phyloP scores from a whole-genome alignment of 2,797 vertebrate species.

The Falco concolor region DNA sequence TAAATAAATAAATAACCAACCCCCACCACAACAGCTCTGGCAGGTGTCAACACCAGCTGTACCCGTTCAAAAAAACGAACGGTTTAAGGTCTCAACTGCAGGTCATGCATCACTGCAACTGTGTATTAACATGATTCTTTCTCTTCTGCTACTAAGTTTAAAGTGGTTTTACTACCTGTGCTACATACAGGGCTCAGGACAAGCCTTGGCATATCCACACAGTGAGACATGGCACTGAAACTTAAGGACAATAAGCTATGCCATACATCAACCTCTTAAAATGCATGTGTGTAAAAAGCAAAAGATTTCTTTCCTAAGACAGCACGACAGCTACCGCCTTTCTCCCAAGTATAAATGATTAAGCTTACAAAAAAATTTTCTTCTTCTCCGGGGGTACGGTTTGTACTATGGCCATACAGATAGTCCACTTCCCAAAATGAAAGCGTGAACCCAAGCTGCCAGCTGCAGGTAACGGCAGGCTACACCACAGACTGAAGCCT shows the following conservation, averaged over 20 bases:
- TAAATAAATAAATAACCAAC: not conserved
- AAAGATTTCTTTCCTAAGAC: not conserved
- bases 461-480: not conserved
- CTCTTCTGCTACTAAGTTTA: not conserved
- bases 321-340: not conserved
- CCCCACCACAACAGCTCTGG: not conserved
- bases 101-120: not conserved
- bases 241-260: not conserved
- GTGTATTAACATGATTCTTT: not conserved
- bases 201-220: not conserved
- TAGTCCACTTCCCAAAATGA: not conserved
- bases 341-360: not conserved
- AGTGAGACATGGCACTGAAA: not conserved
- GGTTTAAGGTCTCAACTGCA: not conserved
- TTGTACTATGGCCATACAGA: not conserved
- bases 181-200: not conserved
- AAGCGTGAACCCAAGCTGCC: not conserved
- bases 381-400: not conserved
- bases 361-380: not conserved
- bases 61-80: not conserved
- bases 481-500: not conserved
- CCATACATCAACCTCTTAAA: not conserved
- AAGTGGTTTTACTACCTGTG: not conserved
- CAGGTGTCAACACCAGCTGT: not conserved
- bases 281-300: fast-evolving